Evolutionary conservation across 1,140 invertebrate genomes (phyloP).

Genomic region (Leucophenga varia): DNA sequence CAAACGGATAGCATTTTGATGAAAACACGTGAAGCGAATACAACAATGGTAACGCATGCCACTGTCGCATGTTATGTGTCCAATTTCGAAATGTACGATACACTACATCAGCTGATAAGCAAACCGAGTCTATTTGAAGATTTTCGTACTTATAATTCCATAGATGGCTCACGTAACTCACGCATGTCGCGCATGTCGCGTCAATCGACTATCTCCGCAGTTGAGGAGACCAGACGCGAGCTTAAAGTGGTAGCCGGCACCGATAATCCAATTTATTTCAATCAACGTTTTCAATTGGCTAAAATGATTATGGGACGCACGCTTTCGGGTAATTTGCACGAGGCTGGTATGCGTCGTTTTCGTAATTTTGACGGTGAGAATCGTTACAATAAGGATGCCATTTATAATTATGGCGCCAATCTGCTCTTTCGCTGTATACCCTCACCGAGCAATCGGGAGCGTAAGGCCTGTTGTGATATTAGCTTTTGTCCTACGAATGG

Average conservation of each 20-base stretch:
- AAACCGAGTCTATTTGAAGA: too few relatives aligned
- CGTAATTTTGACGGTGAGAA: constrained; percentile 51
- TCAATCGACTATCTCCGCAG: too few relatives aligned
- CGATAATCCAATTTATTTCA: too few relatives aligned
- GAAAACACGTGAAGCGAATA: constrained; percentile 64
- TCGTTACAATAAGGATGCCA: constrained; percentile 60
- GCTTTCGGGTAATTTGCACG: constrained; percentile 29
- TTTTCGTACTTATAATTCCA: too few relatives aligned
- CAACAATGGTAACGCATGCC: constrained; percentile 57
- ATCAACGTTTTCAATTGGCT: constrained; percentile 10
- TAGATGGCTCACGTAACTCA: too few relatives aligned
- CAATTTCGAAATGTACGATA: constrained; percentile 73
- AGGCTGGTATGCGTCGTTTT: constrained; percentile 31
- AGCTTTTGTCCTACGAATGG: constrained; percentile 65
- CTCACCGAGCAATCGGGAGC: constrained; percentile 19
- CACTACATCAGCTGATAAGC: constrained; percentile 23
- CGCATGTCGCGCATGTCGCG: too few relatives aligned
- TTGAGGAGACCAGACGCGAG: not conserved
- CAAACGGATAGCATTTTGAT: constrained; percentile 64
- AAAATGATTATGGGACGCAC: constrained; percentile 31
- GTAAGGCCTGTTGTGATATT: constrained; percentile 61
- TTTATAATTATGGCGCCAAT: constrained; percentile 65
- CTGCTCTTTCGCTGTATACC: constrained; percentile 64
- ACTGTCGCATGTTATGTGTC: constrained; percentile 66
- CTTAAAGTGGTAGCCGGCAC: too few relatives aligned